phyloP scores from a whole-genome alignment of 2,797 vertebrate species.

The Microhierax caerulescens region DNA sequence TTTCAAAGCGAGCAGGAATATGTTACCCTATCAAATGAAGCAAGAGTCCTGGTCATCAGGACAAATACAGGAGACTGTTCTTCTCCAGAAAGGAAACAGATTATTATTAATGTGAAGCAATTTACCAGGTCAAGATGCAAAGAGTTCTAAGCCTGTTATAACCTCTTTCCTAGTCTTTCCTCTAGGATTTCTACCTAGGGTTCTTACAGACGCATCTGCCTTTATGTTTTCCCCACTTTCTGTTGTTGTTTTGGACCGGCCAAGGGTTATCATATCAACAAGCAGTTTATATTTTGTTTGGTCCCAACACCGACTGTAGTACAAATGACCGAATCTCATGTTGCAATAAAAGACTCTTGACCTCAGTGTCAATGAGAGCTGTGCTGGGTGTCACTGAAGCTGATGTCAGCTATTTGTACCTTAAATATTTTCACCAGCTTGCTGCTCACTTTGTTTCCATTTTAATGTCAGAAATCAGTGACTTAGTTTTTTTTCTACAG shows the following conservation, averaged over 20 bases:
- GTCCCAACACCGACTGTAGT: background rate
- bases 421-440: background rate
- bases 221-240: background rate
- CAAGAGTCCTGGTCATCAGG: background rate
- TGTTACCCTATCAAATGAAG: background rate
- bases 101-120: background rate
- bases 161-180: background rate
- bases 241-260: background rate
- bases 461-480: background rate
- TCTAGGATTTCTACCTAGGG: background rate
- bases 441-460: background rate
- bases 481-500: background rate
- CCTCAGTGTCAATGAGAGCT: background rate
- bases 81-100: background rate
- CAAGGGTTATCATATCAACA: background rate
- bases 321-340: background rate
- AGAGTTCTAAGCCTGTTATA: background rate
- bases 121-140: background rate
- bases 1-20: background rate
- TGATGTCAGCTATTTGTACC: background rate
- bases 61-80: background rate
- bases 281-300: background rate
- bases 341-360: background rate
- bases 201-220: background rate
- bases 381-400: background rate